Evolutionary conservation across 2,888 invertebrate genomes (phyloP), one percentile per base, ranked within the genome.

Genomic region (Apeira syringaria): DNA sequence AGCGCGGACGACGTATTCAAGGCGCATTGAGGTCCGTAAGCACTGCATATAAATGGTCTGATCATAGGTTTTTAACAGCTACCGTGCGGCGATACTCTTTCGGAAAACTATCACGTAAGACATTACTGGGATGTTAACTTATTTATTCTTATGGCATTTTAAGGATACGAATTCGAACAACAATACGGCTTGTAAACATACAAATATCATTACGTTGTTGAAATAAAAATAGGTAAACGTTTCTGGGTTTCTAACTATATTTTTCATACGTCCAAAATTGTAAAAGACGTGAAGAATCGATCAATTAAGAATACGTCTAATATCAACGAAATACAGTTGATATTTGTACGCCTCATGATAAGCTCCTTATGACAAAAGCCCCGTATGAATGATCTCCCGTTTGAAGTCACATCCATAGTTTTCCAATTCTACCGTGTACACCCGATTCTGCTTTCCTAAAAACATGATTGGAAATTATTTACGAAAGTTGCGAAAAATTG

Each of bases 41-140:
- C 60, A 59, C 64, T 56, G 82, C 74, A 86, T 86, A 77, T 74
- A 74, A 84, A 85, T 81, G 69, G 68, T 64, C 55, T 61, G 60
- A 76, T 78, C 75, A 79, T 57, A 53, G 55, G 40, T 57, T 35
- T 57, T 54, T 58, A 58, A 67, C 58, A 60, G 86, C 87, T 87
- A 85, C 87, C 68, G 87, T 84, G 67, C 60, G 62, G 58, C 56
- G 61, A 47, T 39, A 39, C 41, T 51, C 50, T 68, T 74, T 56
- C 48, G 61, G 64, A 81, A 80, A 73, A 74, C 59, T 61, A 70
- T 82, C 86, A 85, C 85, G 85, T 76, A 65, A 61, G 53, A 50
- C 64, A 65, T 71, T 70, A 64, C 64, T 69, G 70, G 68, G 73
- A 68, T 71, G 69, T 67, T 68, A 65, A 51, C 50, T 53, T 53